Percentiles rank a stretch among this genome's conserved stretches.
Conservation (phyloP, 2,888 invertebrate species). For the Drosophila multiciliata region DNA sequence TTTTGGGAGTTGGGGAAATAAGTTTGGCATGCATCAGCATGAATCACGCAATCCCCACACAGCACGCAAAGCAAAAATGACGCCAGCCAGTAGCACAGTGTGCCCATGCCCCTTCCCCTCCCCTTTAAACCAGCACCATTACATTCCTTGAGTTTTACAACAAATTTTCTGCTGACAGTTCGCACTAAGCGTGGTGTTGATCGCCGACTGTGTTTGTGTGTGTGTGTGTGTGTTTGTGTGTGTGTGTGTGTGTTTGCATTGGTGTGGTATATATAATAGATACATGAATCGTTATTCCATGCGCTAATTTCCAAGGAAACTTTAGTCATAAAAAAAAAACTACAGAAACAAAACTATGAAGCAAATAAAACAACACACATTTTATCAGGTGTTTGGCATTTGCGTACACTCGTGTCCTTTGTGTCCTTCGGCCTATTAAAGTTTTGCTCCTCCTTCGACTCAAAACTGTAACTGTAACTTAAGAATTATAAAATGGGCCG, state of each 20-base stretch:
- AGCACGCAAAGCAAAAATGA: constrained; percentile 63
- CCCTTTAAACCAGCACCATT: not conserved
- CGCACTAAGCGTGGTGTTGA: constrained; percentile 69
- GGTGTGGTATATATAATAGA: constrained; percentile 56
- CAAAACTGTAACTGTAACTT: constrained; percentile 3
- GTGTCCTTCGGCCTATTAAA: constrained; percentile 40
- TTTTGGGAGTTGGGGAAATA: constrained; percentile 37
- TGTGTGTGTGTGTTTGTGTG: constrained; percentile 7
- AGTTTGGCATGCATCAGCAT: constrained; percentile 47
- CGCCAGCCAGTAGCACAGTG: constrained; percentile 50
- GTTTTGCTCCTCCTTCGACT: constrained; percentile 4
- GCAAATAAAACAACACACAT: constrained; percentile 41
- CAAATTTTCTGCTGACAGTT: constrained; percentile 47
- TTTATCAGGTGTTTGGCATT: constrained; percentile 59
- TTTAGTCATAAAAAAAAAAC: constrained; percentile 64
- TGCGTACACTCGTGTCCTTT: constrained; percentile 43
- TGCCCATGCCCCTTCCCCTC: not conserved
- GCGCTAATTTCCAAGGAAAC: constrained; percentile 75
- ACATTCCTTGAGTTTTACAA: constrained; percentile 1
- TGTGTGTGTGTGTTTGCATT: constrained; percentile 4
- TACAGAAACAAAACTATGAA: constrained; percentile 13
- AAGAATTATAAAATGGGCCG: constrained; percentile 27
- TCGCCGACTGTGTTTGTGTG: constrained; percentile 16
- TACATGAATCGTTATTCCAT: constrained; percentile 59
- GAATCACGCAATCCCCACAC: constrained; percentile 66